These are phyloP conservation scores for Semicossyphus pulcher DNA, from an alignment of 2,113 vertebrate species.

Conservation along the genomic window DNA sequence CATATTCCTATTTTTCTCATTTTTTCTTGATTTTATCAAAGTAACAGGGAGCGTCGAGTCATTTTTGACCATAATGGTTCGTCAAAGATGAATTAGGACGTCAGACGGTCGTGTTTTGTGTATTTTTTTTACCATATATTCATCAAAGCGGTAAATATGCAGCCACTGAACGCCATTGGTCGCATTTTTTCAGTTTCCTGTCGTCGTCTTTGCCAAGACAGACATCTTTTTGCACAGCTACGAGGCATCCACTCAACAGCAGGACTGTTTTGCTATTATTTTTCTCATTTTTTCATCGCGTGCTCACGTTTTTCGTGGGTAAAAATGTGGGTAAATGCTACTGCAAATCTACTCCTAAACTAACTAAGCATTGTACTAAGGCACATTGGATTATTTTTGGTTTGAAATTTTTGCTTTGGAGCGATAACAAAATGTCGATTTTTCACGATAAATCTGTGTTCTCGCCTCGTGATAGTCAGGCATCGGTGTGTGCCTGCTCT, in stretches of 20 bases:
- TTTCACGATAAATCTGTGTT: background rate
- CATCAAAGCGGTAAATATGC: conserved; percentile 19
- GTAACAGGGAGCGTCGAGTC: background rate
- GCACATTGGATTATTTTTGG: background rate
- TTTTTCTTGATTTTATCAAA: background rate
- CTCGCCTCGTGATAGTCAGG: background rate
- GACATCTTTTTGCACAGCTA: background rate
- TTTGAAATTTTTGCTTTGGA: background rate
- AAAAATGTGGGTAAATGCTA: too few species aligned
- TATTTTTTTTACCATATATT: background rate
- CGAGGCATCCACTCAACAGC: conserved; percentile 8
- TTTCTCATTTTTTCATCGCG: background rate
- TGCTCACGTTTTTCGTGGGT: background rate
- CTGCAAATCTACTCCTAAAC: background rate
- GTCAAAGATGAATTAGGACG: background rate
- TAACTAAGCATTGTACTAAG: background rate
- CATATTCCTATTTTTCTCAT: background rate
- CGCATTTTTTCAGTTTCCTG: conserved; percentile 27
- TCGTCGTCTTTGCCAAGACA: conserved; percentile 4
- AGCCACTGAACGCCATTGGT: conserved; percentile 26
- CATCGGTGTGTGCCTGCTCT: background rate
- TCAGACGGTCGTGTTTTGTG: background rate
- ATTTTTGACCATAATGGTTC: background rate
- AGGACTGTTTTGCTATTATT: conserved; percentile 30
- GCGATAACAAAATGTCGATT: background rate